Percentiles rank a stretch among this genome's conserved stretches.
These are phyloP conservation scores for Notechis scutatus DNA, from an alignment of 2,113 vertebrate genomes.

Conservation along the genomic window DNA sequence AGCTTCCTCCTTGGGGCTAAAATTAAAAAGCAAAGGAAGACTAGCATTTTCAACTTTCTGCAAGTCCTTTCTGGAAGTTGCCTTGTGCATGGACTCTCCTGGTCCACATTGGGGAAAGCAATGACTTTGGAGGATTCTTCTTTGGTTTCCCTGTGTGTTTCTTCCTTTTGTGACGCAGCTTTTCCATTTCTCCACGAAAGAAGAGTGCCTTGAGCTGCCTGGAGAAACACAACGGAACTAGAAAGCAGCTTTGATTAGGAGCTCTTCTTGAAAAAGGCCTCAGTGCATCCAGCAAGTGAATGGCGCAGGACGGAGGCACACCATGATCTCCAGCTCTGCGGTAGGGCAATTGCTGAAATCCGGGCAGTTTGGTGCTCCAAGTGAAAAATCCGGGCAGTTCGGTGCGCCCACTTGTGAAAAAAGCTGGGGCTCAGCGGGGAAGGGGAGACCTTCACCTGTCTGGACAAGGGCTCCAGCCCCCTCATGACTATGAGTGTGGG, in stretches of 20 bases:
- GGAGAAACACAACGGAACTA: background rate
- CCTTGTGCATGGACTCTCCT: background rate
- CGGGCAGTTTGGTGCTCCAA: background rate
- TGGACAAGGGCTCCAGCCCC: background rate
- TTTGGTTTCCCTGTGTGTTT: background rate
- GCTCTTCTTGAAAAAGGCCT: background rate
- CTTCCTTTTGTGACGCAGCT: background rate
- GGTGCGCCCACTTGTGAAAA: background rate
- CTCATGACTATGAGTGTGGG: background rate
- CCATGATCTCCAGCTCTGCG: background rate
- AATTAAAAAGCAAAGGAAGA: background rate
- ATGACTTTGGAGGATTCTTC: background rate
- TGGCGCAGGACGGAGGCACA: fast-evolving
- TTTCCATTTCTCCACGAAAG: background rate
- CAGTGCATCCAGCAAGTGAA: background rate
- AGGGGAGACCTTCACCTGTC: background rate
- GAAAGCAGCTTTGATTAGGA: background rate
- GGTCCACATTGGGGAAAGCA: background rate
- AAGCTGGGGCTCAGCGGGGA: background rate
- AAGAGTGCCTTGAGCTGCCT: background rate
- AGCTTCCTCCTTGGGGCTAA: background rate
- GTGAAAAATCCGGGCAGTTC: background rate
- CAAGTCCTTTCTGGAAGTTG: background rate
- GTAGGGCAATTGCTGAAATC: background rate
- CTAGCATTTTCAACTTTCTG: background rate